Base-by-base conservation (phyloP, 1,140 invertebrate genomes). In the Drosophila ironensis region DNA sequence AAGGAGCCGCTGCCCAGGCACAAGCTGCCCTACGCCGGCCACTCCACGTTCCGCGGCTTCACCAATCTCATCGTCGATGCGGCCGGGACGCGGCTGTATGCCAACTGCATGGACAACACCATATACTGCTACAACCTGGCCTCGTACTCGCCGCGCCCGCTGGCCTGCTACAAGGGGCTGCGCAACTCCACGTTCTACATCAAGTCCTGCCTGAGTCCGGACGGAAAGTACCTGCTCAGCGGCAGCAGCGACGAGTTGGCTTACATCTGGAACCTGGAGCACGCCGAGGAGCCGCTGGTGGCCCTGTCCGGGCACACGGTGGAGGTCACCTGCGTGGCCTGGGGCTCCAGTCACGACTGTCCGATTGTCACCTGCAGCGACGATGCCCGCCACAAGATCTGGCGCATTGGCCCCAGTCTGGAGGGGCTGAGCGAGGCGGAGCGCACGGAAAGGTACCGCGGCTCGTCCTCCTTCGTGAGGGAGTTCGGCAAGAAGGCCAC, bases 91-190 rank as follows among this genome's bases (percentile, higher is more conserved):
- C 92, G 92, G n/a, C 89, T 98, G 0, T 98, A 95, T 91, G 96
- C 95, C 2, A 97, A 94, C 88, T 97, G 96, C 89, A 94, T 96
- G 91, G 95, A 97, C 89, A 94, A 94, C 80, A 93, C 93, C 17
- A 96, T 98, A 35, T 97, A 97, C 88, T 93, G 94, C 72, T 97
- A 95, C 84, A 95, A 97, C 86, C 91, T 96, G 38, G 92, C 93
- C 0, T 93, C 94, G 0, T 96, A 94, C 81, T 92, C 92, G 72
- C 84, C 91, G 4, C 90, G 93, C 30, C 95, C 96, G 0, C 80
- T 93, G 46, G 92, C 91, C 48, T 89, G 90, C 40, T 94, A 93
- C 75, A 91, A 91, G 50, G 96, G 96, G 0, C 94, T 96, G 87
- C 91, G 94, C 57, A 95, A 95, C 88, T 92, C 91, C 22, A 94